Conservation (phyloP, 2,888 invertebrate species). For the Antheraea assamensis region DNA sequence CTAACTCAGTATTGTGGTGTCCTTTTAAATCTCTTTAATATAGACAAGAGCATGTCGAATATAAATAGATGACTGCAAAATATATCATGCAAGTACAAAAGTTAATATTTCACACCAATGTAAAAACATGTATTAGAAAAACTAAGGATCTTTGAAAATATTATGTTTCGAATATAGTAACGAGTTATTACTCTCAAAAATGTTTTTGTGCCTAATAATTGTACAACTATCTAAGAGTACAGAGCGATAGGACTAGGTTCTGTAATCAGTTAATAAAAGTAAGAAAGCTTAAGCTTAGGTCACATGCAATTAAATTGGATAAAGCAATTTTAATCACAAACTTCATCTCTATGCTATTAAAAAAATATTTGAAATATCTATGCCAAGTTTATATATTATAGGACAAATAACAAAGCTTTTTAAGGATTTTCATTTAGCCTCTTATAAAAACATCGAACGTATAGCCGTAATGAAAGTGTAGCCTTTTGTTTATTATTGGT, state of each 20-base stretch:
- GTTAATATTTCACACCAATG: conserved; percentile 34
- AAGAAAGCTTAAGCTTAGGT: conserved; percentile 52
- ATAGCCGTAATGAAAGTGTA: not conserved
- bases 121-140: not conserved
- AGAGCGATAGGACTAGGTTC: conserved; percentile 4
- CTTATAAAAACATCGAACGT: not conserved
- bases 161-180: not conserved
- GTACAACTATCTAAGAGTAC: conserved; percentile 11
- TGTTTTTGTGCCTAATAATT: not conserved
- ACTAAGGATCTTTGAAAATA: conserved; percentile 7
- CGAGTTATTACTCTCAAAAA: not conserved
- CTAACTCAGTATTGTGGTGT: too few species aligned
- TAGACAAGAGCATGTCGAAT: not conserved
- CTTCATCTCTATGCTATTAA: conserved; percentile 21
- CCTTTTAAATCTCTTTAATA: not conserved
- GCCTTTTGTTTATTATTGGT: not conserved
- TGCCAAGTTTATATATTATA: not conserved
- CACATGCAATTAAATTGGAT: conserved; percentile 48
- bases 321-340: conserved; percentile 36
- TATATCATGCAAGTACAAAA: conserved; percentile 19
- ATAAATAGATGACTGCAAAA: not conserved
- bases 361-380: conserved; percentile 3
- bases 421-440: not conserved
- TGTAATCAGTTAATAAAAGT: conserved; percentile 20
- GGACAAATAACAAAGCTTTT: not conserved